Percentiles rank a stretch among this genome's conserved stretches.
Evolutionary conservation across 1,140 invertebrate species (phyloP).

Genomic region (Pseudobourletiella spinata): DNA sequence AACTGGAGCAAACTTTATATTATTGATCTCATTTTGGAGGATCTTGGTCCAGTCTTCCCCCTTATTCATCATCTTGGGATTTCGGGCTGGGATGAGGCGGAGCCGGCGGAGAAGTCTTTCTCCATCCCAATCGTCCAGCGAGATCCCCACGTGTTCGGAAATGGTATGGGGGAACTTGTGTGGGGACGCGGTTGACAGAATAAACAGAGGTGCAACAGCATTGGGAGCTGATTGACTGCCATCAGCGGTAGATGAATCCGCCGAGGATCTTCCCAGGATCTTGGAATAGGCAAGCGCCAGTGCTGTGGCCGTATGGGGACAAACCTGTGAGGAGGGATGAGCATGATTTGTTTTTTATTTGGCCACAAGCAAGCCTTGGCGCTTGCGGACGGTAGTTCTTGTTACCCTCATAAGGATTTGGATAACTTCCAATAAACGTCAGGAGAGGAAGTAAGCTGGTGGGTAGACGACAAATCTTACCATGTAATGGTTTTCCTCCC

Average conservation of each 20-base stretch:
- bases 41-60: conserved; percentile 41
- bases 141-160: conserved; percentile 38
- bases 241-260: not conserved
- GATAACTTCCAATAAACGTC: too few relatives aligned
- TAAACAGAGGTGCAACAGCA: conserved; percentile 33
- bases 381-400: too few relatives aligned
- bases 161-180: conserved; percentile 44
- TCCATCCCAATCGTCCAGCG: conserved; percentile 11
- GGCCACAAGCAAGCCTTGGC: too few relatives aligned
- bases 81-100: conserved; percentile 28
- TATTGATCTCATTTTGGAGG: conserved; percentile 40
- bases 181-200: conserved; percentile 44
- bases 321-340: conserved; percentile 39
- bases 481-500: conserved; percentile 42
- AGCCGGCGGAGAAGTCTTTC: conserved; percentile 31
- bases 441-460: not conserved
- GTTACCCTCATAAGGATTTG: too few relatives aligned
- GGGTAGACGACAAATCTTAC: conserved; percentile 8
- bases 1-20: too few relatives aligned
- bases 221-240: not conserved
- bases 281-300: conserved; percentile 40
- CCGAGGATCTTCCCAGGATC: not conserved
- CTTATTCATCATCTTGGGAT: conserved; percentile 37
- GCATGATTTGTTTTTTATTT: too few relatives aligned
- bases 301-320: conserved; percentile 46